Evolutionary conservation across 1,140 invertebrate species (phyloP).

Genomic region (Dendrolimus kikuchii): DNA sequence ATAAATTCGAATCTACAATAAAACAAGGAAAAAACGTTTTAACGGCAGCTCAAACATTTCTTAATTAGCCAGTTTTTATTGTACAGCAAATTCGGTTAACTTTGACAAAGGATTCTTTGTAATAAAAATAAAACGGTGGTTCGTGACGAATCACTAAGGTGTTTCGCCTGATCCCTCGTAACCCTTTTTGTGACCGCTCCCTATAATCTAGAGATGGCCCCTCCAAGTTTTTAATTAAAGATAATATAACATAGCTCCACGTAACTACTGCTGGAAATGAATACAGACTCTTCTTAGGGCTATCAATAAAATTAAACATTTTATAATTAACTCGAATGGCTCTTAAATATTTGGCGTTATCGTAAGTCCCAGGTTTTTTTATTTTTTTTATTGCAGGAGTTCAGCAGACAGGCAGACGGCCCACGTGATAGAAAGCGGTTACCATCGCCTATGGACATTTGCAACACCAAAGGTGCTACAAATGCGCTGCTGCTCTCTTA

Average conservation of each 20-base stretch:
- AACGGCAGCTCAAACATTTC: conserved; percentile 60
- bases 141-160: conserved; percentile 67
- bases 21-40: conserved; percentile 44
- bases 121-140: conserved; percentile 65
- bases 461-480: no score
- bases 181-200: conserved; percentile 63
- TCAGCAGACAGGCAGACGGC: no score
- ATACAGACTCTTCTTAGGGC: conserved; percentile 15
- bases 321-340: neutral
- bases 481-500: no score
- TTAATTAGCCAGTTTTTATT: conserved; percentile 68
- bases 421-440: no score
- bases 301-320: conserved; percentile 7
- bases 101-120: conserved; percentile 59
- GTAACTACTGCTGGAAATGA: conserved; percentile 27
- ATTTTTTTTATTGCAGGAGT: no score
- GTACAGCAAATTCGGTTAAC: conserved; percentile 67
- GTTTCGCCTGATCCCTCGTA: conserved; percentile 56
- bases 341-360: neutral
- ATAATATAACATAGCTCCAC: conserved; percentile 64
- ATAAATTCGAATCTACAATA: conserved; percentile 16
- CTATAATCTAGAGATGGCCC: conserved; percentile 63
- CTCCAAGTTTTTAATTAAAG: conserved; percentile 66
- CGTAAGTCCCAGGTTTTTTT: no score
- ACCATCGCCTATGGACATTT: no score